phyloP scores from a whole-genome alignment of 1,140 invertebrate species.

The Cydia pomonella region DNA sequence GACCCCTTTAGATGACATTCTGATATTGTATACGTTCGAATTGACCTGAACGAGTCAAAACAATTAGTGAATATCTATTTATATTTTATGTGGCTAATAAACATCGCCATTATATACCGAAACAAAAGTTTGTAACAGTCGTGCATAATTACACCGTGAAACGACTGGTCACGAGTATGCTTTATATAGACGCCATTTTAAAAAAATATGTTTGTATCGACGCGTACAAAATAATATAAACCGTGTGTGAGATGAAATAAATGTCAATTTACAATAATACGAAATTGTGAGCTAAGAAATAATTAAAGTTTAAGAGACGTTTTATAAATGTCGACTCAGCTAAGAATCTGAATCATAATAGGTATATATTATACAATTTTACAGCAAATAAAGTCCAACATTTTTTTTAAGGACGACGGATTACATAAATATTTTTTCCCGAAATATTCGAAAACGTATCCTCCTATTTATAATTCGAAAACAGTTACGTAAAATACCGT shows the following conservation, averaged over 20 bases:
- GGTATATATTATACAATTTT: too few species aligned
- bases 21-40: too few species aligned
- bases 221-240: neutral
- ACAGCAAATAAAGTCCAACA: too few species aligned
- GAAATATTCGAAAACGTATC: too few species aligned
- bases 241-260: neutral
- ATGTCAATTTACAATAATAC: neutral
- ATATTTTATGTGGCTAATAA: neutral
- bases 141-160: conserved; percentile 17
- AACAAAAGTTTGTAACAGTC: conserved; percentile 11
- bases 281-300: neutral
- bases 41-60: neutral
- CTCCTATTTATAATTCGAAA: too few species aligned
- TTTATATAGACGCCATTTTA: neutral
- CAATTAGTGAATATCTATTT: conserved; percentile 11
- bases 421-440: too few species aligned
- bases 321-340: neutral
- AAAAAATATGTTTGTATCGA: neutral
- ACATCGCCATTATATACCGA: conserved; percentile 1
- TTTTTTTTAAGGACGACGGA: too few species aligned
- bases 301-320: neutral
- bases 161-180: neutral
- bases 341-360: neutral
- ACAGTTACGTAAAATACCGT: too few species aligned
- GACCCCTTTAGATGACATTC: too few species aligned